Evolutionary conservation across 2,888 invertebrate species (phyloP), one percentile per base, ranked within the genome.

Genomic region (Adelphocoris suturalis): DNA sequence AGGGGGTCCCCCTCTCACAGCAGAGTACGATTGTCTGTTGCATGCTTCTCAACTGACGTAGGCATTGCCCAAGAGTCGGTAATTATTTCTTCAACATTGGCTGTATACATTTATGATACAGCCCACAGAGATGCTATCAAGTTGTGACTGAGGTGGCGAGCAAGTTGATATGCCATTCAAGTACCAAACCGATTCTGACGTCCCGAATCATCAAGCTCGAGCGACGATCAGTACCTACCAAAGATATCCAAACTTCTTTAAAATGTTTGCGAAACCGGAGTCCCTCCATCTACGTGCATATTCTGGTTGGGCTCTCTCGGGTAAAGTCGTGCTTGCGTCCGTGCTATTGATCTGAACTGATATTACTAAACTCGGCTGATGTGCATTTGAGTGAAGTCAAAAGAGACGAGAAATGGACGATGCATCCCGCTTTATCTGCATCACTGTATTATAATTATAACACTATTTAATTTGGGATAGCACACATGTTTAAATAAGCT

Each of bases 271-370:
- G 23, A 68, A 68, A 68, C 68, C 27, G 23, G 68, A 68, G 0
- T 68, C 27, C 68, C 5, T 68, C 19, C 68, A 12, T 23, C 13
- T 68, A 19, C 61, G 9, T 19, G 19, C 19, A 19, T 48, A 11
- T 23, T 82, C 82, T 16, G 82, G 23, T 82, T 52, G 82, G 82
- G 46, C n/a, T 52, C 19, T 23, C 52, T 82, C 82, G 82, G 82
- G 27, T 52, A 52, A 48, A 37, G 48, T 82, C 82, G 82, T 52
- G 52, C 27, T 82, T 82, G 52, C 78, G 78, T 78, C 78, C 46
- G 13, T 52, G 12, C 82, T 82, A 82, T 82, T 82, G 82, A 82
- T 82, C 82, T 82, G 52, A 82, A 52, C 82, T 82, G 82, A 82
- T 82, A 82, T 52, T 23, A 82, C 82, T 82, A 47, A 82, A 52